Percentiles rank a stretch among this genome's conserved stretches.
Evolutionary conservation across 1,140 invertebrate species (phyloP).

Genomic region (Zaprionus lachaisei): DNA sequence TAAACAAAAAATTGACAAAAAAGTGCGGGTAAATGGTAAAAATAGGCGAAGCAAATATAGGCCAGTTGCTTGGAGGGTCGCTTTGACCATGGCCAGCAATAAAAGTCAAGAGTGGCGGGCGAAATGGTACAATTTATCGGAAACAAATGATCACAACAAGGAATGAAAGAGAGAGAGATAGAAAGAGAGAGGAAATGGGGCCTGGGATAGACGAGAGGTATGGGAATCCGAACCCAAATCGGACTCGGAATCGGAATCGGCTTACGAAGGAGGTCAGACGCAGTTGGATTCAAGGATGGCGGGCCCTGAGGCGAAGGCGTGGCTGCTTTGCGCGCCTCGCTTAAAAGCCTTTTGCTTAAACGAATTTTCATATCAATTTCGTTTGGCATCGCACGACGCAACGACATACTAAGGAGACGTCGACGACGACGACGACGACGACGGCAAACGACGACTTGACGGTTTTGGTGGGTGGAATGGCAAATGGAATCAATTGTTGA

Average conservation of each 20-base stretch:
- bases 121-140: conserved; percentile 77
- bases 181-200: conserved; percentile 21
- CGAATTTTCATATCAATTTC: conserved; percentile 79
- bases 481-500: conserved; percentile 77
- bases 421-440: neutral
- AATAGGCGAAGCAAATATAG: conserved; percentile 22
- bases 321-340: conserved; percentile 38
- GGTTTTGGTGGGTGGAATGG: conserved; percentile 36
- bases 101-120: conserved; percentile 79
- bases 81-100: conserved; percentile 67
- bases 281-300: conserved; percentile 40
- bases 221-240: conserved; percentile 9
- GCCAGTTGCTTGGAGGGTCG: conserved; percentile 45
- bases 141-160: conserved; percentile 78
- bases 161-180: conserved; percentile 4
- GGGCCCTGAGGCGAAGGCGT: conserved; percentile 49
- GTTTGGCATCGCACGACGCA: conserved; percentile 22
- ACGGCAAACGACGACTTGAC: neutral
- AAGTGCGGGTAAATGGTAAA: conserved; percentile 10
- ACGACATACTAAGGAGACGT: neutral
- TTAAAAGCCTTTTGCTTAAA: conserved; percentile 62
- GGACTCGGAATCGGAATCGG: conserved; percentile 10
- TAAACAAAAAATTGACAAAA: conserved; percentile 3
- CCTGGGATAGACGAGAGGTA: neutral
- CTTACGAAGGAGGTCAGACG: conserved; percentile 35